Evolutionary conservation across 37 sponge, comb jelly and placozoan species (phyloP).

Genomic region (Agelas oroides): DNA sequence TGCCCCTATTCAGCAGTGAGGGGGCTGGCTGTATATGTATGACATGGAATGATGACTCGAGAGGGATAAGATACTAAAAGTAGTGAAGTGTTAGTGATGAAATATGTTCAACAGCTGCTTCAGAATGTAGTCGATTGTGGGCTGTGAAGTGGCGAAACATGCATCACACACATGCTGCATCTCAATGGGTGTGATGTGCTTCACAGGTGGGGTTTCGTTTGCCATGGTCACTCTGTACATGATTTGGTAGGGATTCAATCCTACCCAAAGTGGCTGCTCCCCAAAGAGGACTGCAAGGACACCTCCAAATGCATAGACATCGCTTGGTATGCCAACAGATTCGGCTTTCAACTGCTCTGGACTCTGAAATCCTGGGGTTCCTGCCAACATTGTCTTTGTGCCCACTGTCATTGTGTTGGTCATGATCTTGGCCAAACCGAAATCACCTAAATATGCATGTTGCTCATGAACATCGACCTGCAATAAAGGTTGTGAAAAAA

Average conservation of each 20-base stretch:
- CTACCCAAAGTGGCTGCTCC: background rate
- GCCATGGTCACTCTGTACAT: background rate
- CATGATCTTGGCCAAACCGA: background rate
- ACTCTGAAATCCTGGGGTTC: conserved; percentile 2
- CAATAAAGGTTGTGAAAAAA: too few relatives aligned
- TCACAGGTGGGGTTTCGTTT: too few relatives aligned
- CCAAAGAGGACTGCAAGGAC: background rate
- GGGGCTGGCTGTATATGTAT: too few relatives aligned
- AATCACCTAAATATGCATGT: conserved; percentile 2
- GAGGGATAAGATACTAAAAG: too few relatives aligned
- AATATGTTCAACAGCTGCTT: too few relatives aligned
- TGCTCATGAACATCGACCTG: background rate
- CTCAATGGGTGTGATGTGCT: too few relatives aligned
- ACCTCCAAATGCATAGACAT: conserved; percentile 18
- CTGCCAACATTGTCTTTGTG: conserved; percentile 33
- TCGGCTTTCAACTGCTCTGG: background rate
- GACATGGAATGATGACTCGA: too few relatives aligned
- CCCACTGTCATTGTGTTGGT: background rate
- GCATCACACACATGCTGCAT: too few relatives aligned
- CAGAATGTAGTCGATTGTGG: too few relatives aligned
- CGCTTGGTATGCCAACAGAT: background rate
- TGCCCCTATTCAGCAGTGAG: too few relatives aligned
- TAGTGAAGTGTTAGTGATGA: too few relatives aligned
- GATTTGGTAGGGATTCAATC: background rate
- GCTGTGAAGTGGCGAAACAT: too few relatives aligned